Conservation (phyloP, 2,888 invertebrate genomes). For the Allacma fusca region DNA sequence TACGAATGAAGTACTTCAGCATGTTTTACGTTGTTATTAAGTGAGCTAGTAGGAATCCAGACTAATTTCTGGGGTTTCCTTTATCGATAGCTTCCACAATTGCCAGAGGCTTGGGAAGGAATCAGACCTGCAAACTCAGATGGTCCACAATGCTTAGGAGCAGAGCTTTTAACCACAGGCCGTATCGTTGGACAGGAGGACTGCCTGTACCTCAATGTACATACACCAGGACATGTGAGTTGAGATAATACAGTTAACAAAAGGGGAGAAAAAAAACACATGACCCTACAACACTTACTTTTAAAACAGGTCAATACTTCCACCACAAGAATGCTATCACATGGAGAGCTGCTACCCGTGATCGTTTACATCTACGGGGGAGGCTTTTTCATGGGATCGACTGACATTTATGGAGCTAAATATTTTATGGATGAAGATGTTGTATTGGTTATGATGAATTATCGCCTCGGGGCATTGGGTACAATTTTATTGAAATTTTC, state of each 20-base stretch:
- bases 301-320: too few relatives aligned
- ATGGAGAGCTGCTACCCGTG: constrained; percentile 47
- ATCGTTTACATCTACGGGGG: constrained; percentile 53
- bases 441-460: constrained; percentile 51
- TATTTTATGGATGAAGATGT: constrained; percentile 52
- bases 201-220: constrained; percentile 44
- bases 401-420: constrained; percentile 46
- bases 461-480: constrained; percentile 47
- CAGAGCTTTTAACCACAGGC: constrained; percentile 39
- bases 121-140: neutral
- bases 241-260: constrained; percentile 32
- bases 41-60: too few relatives aligned
- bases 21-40: too few relatives aligned
- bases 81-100: neutral
- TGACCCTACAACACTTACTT: too few relatives aligned
- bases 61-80: too few relatives aligned
- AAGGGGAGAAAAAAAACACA: too few relatives aligned
- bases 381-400: constrained; percentile 50
- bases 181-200: constrained; percentile 43
- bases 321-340: too few relatives aligned
- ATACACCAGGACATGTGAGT: neutral
- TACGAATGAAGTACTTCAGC: too few relatives aligned
- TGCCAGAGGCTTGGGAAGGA: neutral
- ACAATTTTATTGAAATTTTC: too few relatives aligned
- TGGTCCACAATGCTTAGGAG: constrained; percentile 35